These are phyloP conservation scores for Maconellicoccus hirsutus DNA, from an alignment of 1,140 invertebrate species.

Conservation along the genomic window DNA sequence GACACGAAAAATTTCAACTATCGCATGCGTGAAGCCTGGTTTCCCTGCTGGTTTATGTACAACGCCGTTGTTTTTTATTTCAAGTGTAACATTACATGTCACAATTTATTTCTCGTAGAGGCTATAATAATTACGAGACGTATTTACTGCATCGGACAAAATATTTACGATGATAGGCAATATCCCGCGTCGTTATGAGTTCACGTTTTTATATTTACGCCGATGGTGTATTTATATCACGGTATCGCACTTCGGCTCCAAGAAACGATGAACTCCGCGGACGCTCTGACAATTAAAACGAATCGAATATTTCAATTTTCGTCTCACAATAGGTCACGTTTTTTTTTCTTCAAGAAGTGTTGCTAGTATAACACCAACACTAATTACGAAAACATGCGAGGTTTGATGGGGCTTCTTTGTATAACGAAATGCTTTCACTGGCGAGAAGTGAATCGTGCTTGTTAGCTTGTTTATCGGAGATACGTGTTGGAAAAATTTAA, in stretches of 20 bases:
- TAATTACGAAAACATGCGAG: background rate
- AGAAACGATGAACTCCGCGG: background rate
- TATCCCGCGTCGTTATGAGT: background rate
- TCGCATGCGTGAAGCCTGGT: background rate
- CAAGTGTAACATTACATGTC: background rate
- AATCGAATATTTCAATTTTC: background rate
- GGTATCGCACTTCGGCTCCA: too few species aligned
- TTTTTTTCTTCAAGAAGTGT: background rate
- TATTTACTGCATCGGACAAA: background rate
- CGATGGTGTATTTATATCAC: too few species aligned
- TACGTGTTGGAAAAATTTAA: background rate
- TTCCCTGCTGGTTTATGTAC: background rate
- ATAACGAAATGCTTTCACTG: background rate
- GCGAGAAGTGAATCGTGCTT: background rate
- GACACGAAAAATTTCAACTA: background rate
- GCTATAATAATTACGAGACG: background rate
- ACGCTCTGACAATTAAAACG: slow-evolving; percentile 10
- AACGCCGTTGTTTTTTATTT: background rate
- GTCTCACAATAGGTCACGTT: background rate
- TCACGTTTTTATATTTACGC: background rate
- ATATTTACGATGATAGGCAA: background rate
- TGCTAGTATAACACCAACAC: background rate
- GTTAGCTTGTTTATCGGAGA: background rate
- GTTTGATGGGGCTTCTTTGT: background rate
- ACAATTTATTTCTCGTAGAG: background rate